These are phyloP conservation scores for Cherax destructor DNA, from an alignment of 1,140 invertebrate species.

Conservation along the genomic window DNA sequence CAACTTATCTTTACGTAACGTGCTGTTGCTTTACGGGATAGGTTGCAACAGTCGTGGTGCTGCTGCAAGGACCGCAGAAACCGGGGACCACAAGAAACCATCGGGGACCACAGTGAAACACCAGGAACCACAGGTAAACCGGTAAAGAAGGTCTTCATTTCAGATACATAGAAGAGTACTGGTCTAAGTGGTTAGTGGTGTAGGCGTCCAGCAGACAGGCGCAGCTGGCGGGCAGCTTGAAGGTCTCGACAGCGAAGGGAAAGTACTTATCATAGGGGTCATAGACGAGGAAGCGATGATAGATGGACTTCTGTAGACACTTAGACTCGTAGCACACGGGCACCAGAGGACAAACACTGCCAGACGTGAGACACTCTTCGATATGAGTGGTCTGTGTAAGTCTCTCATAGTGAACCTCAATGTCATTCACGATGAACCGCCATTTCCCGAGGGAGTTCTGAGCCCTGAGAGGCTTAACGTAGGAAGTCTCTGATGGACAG, in stretches of 20 bases:
- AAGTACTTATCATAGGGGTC: conserved; percentile 73
- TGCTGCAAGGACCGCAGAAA: too few relatives aligned
- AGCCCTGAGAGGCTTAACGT: conserved; percentile 37
- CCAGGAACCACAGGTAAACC: too few relatives aligned
- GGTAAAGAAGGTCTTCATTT: too few relatives aligned
- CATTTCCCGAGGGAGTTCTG: conserved; percentile 71
- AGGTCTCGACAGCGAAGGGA: conserved; percentile 72
- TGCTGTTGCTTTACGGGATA: too few relatives aligned
- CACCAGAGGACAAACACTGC: conserved; percentile 54
- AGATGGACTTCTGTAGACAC: conserved; percentile 73
- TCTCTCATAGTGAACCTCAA: conserved; percentile 72
- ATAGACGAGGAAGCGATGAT: conserved; percentile 72
- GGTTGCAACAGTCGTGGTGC: too few relatives aligned
- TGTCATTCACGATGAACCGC: conserved; percentile 73
- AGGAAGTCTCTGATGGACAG: conserved; percentile 35
- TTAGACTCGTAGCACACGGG: conserved; percentile 73
- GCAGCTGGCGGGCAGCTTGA: conserved; percentile 72
- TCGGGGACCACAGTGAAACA: too few relatives aligned
- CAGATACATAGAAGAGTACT: neutral
- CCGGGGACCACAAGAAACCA: too few relatives aligned
- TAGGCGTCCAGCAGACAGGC: conserved; percentile 66
- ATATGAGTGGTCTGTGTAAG: conserved; percentile 72
- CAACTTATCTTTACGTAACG: conserved; percentile 16
- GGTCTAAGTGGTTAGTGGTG: conserved; percentile 44
- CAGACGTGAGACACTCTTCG: conserved; percentile 69